Base-by-base conservation (phyloP, 2,888 invertebrate genomes). In the Dinocampus coccinellae region DNA sequence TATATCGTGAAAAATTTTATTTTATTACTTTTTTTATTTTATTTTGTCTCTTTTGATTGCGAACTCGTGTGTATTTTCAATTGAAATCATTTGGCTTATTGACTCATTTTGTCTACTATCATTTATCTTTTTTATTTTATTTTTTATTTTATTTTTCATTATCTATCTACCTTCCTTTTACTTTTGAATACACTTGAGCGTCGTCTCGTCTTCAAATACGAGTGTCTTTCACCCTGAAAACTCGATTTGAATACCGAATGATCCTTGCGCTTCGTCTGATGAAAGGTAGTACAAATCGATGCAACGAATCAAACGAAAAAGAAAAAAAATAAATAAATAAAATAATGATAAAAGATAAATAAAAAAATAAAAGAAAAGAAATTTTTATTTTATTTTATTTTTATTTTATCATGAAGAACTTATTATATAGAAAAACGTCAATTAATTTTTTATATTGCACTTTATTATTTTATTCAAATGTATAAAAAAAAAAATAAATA, bases 191-290 rank as follows among this genome's bases (percentile, higher is more conserved):
- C 20, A 16, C 22, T 42, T 39, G 62, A 62, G 42, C 26, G 42
- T 39, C 62, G 22, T 36, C 62, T 0, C 33, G 33, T n/a, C 36
- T 4, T 1, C 1, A 36, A 1, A 36, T 24, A 13, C 22, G 62
- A 62, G 42, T 36, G 42, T 62, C 42, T 62, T 24, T 13, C 39
- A 36, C 2, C 2, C 11, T 34, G n/a, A 20, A 61, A 61, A 61
- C 39, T 61, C 22, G 22, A 62, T 62, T 62, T 42, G 42, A 62
- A 62, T 62, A 42, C 42, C 42, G 62, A 62, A 39, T 62, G 62
- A 62, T 62, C 62, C 62, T 62, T 42, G 60, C 20, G 33, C 22
- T 62, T 39, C n/a, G 10, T 24, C n/a, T 62, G 62, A 62, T 62
- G 62, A 39, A 42, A 62, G 42, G 42, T 13, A 57, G 55, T 16